Percentiles rank a stretch among this genome's conserved stretches.
phyloP scores from a whole-genome alignment of 2,797 vertebrate genomes.

The Megalops cyprinoides region DNA sequence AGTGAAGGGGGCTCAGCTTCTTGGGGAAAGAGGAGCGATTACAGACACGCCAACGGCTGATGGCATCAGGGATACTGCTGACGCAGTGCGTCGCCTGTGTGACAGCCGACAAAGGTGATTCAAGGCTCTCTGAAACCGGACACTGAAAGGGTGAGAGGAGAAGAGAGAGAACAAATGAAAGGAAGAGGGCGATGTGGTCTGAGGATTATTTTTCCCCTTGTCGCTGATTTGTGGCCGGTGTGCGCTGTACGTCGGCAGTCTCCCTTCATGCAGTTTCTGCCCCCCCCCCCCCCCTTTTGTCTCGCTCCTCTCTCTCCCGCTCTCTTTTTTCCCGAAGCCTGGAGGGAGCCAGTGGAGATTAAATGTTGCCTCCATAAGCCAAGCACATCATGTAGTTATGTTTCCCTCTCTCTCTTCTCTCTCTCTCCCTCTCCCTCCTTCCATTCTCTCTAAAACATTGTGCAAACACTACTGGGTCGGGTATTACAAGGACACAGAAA shows the following conservation, averaged over 20 bases:
- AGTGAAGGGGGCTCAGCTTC: constrained; percentile 53
- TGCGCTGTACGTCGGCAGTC: constrained; percentile 61
- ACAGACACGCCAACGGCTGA: too few species aligned
- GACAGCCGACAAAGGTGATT: constrained; percentile 62
- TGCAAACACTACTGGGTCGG: constrained; percentile 55
- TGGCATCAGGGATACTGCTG: constrained; percentile 66
- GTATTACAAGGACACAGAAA: constrained; percentile 20
- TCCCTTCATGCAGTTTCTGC: constrained; percentile 47
- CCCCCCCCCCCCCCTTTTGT: constrained; percentile 46
- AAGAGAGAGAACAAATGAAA: constrained; percentile 50
- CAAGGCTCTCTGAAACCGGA: constrained; percentile 67
- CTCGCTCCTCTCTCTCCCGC: constrained; percentile 72
- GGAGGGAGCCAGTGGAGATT: constrained; percentile 91
- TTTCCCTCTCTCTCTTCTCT: constrained; percentile 53
- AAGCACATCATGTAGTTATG: constrained; percentile 89
- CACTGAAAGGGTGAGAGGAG: constrained; percentile 44
- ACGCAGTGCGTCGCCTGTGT: constrained; percentile 69
- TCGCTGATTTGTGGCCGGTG: constrained; percentile 37
- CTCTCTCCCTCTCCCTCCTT: constrained; percentile 31
- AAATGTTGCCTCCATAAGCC: constrained; percentile 95
- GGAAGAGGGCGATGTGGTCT: constrained; percentile 48
- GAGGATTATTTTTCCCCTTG: constrained; percentile 46
- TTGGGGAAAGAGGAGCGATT: too few species aligned
- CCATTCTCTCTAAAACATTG: constrained; percentile 46
- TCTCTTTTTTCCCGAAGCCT: constrained; percentile 79